Conservation (phyloP, 2,888 invertebrate species). For the Cristatella mucedo region DNA sequence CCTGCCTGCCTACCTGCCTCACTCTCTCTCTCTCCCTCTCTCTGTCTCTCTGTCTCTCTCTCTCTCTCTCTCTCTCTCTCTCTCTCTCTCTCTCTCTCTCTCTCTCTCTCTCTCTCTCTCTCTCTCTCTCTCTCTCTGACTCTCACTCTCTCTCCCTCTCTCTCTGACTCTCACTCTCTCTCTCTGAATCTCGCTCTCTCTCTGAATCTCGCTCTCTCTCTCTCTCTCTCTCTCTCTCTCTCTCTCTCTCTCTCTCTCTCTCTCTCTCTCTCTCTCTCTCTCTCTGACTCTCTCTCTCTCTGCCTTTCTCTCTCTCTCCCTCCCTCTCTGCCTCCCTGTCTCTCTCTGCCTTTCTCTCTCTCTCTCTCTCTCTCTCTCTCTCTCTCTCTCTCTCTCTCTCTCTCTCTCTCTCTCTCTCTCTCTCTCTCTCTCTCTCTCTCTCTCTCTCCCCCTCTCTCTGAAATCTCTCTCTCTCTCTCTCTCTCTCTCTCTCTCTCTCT, state of each 20-base stretch:
- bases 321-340: no score
- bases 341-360: no score
- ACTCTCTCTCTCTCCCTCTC: background rate
- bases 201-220: background rate
- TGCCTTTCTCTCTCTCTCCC: no score
- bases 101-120: conserved; percentile 1
- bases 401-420: no score
- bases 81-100: conserved; percentile 1
- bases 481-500: no score
- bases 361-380: no score
- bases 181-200: background rate
- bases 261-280: conserved; percentile 1
- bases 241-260: conserved; percentile 1
- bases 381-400: no score
- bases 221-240: background rate
- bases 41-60: background rate
- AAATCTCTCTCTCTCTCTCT: no score
- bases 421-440: no score
- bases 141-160: background rate
- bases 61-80: conserved; percentile 1
- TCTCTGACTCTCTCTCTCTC: background rate
- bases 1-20: background rate
- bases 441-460: no score
- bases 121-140: background rate
- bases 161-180: background rate